Percentiles rank a stretch among this genome's conserved stretches.
phyloP scores from a whole-genome alignment of 2,888 invertebrate species.

The Patella ulyssiponensis region DNA sequence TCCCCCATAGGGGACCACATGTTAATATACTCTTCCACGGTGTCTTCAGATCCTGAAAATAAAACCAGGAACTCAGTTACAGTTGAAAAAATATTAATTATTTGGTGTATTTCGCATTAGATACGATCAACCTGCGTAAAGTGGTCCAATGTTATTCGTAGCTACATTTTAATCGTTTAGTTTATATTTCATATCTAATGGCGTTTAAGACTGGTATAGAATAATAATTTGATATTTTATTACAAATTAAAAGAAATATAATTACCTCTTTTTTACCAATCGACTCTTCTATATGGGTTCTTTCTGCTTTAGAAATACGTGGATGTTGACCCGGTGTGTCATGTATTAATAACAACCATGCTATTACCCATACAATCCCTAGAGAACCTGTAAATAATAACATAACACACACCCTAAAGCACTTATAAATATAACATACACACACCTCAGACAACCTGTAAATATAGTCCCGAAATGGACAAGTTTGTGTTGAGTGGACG shows the following conservation, averaged over 20 bases:
- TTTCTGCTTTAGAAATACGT: conserved; percentile 64
- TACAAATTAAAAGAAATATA: neutral
- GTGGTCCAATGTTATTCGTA: no score
- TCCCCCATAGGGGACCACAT: conserved; percentile 68
- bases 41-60: conserved; percentile 22
- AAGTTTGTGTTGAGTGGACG: no score
- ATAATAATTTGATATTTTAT: no score
- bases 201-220: no score
- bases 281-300: conserved; percentile 66
- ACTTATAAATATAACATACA: conserved; percentile 43
- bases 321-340: conserved; percentile 66
- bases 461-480: no score
- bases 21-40: conserved; percentile 55
- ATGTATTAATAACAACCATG: conserved; percentile 62
- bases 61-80: no score
- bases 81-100: no score
- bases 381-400: conserved; percentile 47
- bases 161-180: no score
- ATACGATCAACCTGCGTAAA: no score
- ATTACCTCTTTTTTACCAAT: conserved; percentile 58
- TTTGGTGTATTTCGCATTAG: no score
- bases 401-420: neutral
- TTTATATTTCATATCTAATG: no score
- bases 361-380: conserved; percentile 65
- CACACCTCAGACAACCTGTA: no score